phyloP scores from a whole-genome alignment of 2,888 invertebrate species.

The Pterostichus madidus region DNA sequence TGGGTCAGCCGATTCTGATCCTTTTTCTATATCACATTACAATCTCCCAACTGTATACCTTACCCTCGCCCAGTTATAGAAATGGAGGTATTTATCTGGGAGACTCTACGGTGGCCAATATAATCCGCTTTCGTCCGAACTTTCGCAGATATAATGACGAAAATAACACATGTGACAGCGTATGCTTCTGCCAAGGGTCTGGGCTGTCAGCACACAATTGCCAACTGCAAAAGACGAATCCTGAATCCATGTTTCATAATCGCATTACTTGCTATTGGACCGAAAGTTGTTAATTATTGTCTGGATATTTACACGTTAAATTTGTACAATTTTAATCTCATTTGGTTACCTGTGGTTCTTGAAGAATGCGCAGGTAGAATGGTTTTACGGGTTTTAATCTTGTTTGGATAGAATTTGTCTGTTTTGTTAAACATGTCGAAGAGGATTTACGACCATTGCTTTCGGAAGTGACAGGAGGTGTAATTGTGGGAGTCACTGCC shows the following conservation, averaged over 20 bases:
- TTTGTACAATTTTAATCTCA: conserved; percentile 59
- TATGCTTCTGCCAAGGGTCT: conserved; percentile 75
- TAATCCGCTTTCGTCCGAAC: conserved; percentile 77
- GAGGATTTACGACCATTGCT: conserved; percentile 64
- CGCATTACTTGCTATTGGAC: conserved; percentile 73
- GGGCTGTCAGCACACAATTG: conserved; percentile 77
- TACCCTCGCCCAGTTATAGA: conserved; percentile 6
- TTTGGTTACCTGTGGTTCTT: conserved; percentile 59
- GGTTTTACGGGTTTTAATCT: conserved; percentile 62
- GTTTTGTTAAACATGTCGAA: conserved; percentile 67
- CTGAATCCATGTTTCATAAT: conserved; percentile 72
- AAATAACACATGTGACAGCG: conserved; percentile 77
- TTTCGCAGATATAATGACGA: conserved; percentile 76
- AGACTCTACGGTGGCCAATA: conserved; percentile 73
- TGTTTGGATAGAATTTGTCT: conserved; percentile 66
- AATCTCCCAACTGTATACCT: conserved; percentile 70
- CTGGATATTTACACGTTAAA: conserved; percentile 44
- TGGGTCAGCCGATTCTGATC: conserved; percentile 76
- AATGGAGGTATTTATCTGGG: conserved; percentile 68
- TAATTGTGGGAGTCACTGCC: background rate
- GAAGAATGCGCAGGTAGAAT: background rate
- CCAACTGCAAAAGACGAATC: conserved; percentile 74
- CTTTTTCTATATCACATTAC: conserved; percentile 76
- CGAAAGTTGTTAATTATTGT: conserved; percentile 58
- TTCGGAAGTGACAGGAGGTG: conserved; percentile 62